These are phyloP conservation scores for Harpagoxenus sublaevis DNA, from an alignment of 2,888 invertebrate species.

Conservation along the genomic window DNA sequence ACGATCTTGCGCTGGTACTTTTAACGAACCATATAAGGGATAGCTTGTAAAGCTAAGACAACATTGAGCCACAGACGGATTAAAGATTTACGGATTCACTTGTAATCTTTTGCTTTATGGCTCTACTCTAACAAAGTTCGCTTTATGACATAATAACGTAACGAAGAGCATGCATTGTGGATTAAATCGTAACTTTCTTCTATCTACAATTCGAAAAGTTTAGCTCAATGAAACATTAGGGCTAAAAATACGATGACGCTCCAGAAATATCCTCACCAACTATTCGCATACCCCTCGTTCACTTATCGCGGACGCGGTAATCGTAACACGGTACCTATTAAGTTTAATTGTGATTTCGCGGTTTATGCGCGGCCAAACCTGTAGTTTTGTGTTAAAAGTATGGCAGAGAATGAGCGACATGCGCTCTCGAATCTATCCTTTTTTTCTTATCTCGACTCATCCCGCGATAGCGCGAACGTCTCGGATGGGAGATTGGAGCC, in stretches of 20 bases:
- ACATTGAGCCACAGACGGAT: constrained; percentile 2
- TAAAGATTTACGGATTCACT: not conserved
- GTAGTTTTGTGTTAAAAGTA: constrained; percentile 41
- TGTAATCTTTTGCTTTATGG: constrained; percentile 21
- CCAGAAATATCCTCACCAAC: not conserved
- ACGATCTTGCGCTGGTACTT: constrained; percentile 19
- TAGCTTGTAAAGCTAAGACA: not conserved
- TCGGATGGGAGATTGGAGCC: constrained; percentile 19
- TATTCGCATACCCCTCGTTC: not conserved
- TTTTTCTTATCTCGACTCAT: not conserved
- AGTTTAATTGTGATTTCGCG: constrained; percentile 46
- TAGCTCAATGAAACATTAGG: not conserved
- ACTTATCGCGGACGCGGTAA: not conserved
- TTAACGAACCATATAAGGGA: constrained; percentile 16
- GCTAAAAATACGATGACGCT: not conserved
- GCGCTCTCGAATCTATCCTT: not conserved
- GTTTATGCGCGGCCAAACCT: constrained; percentile 5
- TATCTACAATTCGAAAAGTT: not conserved
- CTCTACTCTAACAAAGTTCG: constrained; percentile 8
- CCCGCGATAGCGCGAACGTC: constrained; percentile 42
- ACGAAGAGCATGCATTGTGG: not conserved
- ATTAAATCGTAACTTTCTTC: not conserved
- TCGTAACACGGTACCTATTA: constrained; percentile 32
- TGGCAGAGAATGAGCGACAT: constrained; percentile 7
- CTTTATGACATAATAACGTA: not conserved